Conservation (phyloP, 2,797 vertebrate species). For the Heteromormyrus szaboi region DNA sequence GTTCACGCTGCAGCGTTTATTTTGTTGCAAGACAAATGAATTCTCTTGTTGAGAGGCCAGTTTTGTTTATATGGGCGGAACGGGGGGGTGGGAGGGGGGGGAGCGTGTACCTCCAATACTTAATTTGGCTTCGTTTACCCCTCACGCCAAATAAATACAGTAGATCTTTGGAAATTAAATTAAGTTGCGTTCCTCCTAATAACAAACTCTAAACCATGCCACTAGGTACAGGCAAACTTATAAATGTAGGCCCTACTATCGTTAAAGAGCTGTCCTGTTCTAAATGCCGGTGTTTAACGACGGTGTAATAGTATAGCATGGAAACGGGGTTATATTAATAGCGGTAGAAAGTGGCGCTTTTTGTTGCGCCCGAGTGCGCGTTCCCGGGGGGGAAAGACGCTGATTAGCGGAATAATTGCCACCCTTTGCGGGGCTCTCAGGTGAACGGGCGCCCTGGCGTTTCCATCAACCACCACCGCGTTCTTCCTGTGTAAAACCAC, state of each 20-base stretch:
- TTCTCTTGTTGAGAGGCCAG: background rate
- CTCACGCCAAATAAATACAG: background rate
- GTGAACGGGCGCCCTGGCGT: background rate
- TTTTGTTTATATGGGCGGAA: background rate
- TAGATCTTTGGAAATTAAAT: background rate
- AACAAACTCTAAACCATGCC: background rate
- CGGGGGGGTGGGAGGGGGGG: background rate
- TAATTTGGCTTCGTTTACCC: background rate
- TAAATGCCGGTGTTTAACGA: background rate
- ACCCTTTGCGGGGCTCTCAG: conserved; percentile 20
- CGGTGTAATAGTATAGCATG: background rate
- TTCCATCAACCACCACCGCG: background rate
- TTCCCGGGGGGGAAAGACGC: conserved; percentile 52
- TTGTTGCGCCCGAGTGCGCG: conserved; percentile 58
- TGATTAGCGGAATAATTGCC: conserved; percentile 74
- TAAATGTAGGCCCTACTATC: background rate
- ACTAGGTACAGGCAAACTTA: background rate
- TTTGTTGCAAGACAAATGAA: background rate
- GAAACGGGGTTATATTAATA: conserved; percentile 36
- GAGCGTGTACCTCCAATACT: background rate
- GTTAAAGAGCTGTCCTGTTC: background rate
- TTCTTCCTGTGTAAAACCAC: background rate
- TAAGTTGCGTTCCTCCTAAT: background rate
- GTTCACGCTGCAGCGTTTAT: background rate
- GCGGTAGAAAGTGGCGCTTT: conserved; percentile 54